Conservation (phyloP, 2,113 vertebrate genomes). For the Corythornis madagascariensis region DNA sequence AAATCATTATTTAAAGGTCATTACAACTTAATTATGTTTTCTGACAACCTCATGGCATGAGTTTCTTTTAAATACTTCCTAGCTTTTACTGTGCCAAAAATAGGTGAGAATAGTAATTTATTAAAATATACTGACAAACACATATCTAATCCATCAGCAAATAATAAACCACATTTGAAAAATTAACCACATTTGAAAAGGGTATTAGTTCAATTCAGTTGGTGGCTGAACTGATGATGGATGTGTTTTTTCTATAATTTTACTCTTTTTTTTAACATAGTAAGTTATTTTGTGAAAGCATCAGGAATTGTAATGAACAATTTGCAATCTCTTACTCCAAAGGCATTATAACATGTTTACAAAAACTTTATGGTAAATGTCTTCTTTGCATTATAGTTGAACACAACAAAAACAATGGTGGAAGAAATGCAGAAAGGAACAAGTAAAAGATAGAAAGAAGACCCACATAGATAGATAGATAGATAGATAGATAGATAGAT, state of each 20-base stretch:
- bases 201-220: neutral
- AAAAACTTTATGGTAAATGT: neutral
- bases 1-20: constrained; percentile 32
- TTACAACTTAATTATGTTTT: neutral
- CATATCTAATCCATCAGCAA: neutral
- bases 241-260: neutral
- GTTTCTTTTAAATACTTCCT: neutral
- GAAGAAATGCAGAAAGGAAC: neutral
- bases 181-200: neutral
- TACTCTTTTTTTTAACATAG: neutral
- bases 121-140: neutral
- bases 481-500: no score
- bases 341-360: neutral
- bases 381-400: neutral
- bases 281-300: neutral
- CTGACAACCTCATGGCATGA: neutral
- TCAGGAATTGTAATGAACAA: neutral
- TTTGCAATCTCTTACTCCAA: neutral
- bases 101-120: neutral
- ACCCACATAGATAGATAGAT: neutral
- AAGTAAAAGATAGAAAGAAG: neutral
- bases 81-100: neutral
- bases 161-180: neutral
- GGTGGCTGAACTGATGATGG: neutral
- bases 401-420: neutral